Percentiles rank a stretch among this genome's conserved stretches.
Conservation (phyloP, 2,888 invertebrate genomes). For the Mechanitis mazaeus region DNA sequence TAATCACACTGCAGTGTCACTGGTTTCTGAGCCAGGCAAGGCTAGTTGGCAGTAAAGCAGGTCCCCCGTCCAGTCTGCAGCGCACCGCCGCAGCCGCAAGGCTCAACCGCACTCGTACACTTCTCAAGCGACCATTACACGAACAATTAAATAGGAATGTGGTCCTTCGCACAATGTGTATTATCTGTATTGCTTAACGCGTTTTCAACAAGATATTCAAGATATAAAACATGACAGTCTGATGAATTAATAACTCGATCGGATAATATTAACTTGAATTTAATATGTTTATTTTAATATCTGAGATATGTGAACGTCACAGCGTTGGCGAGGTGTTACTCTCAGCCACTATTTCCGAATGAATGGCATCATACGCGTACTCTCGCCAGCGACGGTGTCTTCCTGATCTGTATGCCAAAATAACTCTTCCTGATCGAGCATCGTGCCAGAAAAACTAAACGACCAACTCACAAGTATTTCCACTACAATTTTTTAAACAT, state of each 20-base stretch:
- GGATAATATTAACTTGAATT: too few relatives aligned
- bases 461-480: too few relatives aligned
- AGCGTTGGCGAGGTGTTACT: conserved; percentile 22
- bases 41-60: not conserved
- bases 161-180: conserved; percentile 20
- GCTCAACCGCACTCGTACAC: conserved; percentile 18
- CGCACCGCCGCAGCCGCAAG: conserved; percentile 5
- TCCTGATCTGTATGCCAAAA: conserved; percentile 51
- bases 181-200: conserved; percentile 18
- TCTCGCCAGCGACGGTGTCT: conserved; percentile 33
- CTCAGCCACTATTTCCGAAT: conserved; percentile 51
- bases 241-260: too few relatives aligned
- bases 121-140: conserved; percentile 36
- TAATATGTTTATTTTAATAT: too few relatives aligned
- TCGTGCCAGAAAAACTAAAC: conserved; percentile 24
- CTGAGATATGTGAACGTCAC: not conserved
- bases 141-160: conserved; percentile 48
- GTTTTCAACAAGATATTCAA: conserved; percentile 2
- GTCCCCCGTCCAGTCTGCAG: conserved; percentile 3
- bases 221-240: not conserved
- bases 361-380: conserved; percentile 44
- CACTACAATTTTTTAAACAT: too few relatives aligned
- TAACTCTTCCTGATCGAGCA: conserved; percentile 25
- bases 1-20: too few relatives aligned
- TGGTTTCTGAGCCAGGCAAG: not conserved